Evolutionary conservation across 2,113 vertebrate genomes (phyloP), one percentile per base, ranked within the genome.

Genomic region (Neotoma lepida): DNA sequence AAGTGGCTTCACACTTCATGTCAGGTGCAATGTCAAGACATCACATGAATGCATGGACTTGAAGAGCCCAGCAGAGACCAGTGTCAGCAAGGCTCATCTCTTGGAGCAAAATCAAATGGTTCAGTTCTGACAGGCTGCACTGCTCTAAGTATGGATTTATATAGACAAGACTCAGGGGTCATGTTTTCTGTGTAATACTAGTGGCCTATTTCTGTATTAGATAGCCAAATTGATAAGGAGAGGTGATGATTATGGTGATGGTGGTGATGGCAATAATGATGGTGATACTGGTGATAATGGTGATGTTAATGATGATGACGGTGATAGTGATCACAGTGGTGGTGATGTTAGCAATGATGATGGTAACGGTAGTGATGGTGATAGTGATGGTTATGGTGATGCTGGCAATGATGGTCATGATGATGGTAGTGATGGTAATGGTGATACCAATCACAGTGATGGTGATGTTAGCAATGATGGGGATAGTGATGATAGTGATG

Each of bases 1-100:
- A 39, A 51, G 51, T n/a, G 44, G 12, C 9, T 3, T 35, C 41
- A 58, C 1, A 2, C 51, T 6, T 9, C 44, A 44, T 18, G 14
- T 18, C 9, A 7, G 49, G 14, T 0, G 39, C 3, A 33, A 17
- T 26, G 12, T 35, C 22, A 39, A 54, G 24, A 44, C 24, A 30
- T 35, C 9, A 6, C 9, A 1, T 64, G 13, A 18, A 4, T 15
- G 1, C 13, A 22, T 13, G 4, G 17, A 24, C 17, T 26, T 14
- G 76, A 90, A 54, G 46, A 51, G 6, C 46, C 44, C 66, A 54
- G 41, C 22, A 39, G 51, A 6, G 20, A 51, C 68, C 15, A 28
- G 3, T 9, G 35, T 18, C 5, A 12, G 10, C 35, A 54, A 35
- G 26, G 1, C 26, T 71, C 12, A 5, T 2, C 10, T 46, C 6